A percentile compares a stretch with the other conserved stretches of the same genome.
phyloP scores from a whole-genome alignment of 2,113 vertebrate species.

The Semicossyphus pulcher region DNA sequence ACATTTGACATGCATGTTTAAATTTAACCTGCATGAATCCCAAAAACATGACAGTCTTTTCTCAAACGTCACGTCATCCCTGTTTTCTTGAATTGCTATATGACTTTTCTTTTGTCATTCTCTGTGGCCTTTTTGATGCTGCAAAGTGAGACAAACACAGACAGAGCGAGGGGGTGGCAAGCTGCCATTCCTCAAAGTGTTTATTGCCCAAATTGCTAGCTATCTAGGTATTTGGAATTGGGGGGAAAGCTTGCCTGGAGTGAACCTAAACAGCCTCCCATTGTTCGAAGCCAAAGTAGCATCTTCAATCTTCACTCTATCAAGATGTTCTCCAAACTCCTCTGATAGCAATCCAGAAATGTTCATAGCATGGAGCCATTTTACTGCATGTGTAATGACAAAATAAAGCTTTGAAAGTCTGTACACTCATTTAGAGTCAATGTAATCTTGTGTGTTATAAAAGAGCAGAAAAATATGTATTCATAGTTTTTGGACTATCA shows the following conservation, averaged over 20 bases:
- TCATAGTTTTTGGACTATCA: conserved; percentile 4
- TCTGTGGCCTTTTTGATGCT: conserved; percentile 40
- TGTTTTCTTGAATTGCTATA: conserved; percentile 10
- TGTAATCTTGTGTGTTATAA: conserved; percentile 19
- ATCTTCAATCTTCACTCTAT: conserved; percentile 42
- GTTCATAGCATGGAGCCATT: conserved; percentile 30
- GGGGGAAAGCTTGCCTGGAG: neutral
- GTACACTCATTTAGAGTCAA: conserved; percentile 23
- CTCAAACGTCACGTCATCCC: neutral
- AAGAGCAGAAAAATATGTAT: conserved; percentile 8
- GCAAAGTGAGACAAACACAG: conserved; percentile 22
- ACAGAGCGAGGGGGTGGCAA: neutral
- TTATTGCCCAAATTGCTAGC: conserved; percentile 49
- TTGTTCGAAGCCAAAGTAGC: conserved; percentile 47
- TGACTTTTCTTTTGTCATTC: conserved; percentile 13
- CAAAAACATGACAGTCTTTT: neutral
- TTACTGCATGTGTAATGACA: conserved; percentile 57
- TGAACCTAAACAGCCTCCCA: conserved; percentile 26
- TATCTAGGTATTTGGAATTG: conserved; percentile 23
- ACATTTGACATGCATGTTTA: conserved; percentile 28
- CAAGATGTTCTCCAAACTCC: conserved; percentile 30
- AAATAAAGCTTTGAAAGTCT: conserved; percentile 50
- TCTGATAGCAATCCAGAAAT: conserved; percentile 27
- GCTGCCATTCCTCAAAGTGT: conserved; percentile 51
- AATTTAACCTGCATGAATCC: conserved; percentile 18